These are phyloP conservation scores for Escarpia spicata DNA, from an alignment of 2,888 invertebrate genomes.

Conservation along the genomic window DNA sequence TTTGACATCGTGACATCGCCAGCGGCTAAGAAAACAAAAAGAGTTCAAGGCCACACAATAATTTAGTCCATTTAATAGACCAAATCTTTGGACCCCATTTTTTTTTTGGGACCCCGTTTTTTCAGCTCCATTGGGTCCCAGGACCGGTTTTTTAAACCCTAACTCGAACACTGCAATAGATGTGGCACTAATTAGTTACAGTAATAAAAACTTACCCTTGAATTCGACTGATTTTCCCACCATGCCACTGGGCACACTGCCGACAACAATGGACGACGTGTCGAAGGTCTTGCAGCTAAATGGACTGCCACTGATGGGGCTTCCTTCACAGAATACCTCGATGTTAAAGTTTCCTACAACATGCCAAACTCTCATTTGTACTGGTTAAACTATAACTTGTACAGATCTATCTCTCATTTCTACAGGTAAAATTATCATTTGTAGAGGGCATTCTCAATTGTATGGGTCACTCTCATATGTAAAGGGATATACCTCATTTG, in stretches of 20 bases:
- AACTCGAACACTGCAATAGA: neutral
- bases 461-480: no score
- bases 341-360: constrained; percentile 69
- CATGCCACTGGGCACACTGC: constrained; percentile 86
- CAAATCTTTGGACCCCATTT: no score
- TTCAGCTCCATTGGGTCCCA: no score
- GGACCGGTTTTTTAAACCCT: no score
- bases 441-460: neutral
- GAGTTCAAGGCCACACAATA: no score
- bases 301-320: constrained; percentile 85
- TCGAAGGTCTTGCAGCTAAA: constrained; percentile 89
- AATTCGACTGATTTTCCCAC: constrained; percentile 94
- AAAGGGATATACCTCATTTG: no score
- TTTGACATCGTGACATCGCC: no score
- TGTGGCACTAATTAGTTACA: neutral
- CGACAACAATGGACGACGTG: constrained; percentile 76
- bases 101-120: no score
- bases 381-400: neutral
- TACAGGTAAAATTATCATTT: no score
- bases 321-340: constrained; percentile 65
- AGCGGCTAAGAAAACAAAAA: no score
- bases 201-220: constrained; percentile 78
- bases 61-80: no score
- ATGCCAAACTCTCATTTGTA: neutral
- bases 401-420: neutral